These are phyloP conservation scores for Miniopterus natalensis DNA, from an alignment of 2,113 vertebrate genomes.

Conservation along the genomic window DNA sequence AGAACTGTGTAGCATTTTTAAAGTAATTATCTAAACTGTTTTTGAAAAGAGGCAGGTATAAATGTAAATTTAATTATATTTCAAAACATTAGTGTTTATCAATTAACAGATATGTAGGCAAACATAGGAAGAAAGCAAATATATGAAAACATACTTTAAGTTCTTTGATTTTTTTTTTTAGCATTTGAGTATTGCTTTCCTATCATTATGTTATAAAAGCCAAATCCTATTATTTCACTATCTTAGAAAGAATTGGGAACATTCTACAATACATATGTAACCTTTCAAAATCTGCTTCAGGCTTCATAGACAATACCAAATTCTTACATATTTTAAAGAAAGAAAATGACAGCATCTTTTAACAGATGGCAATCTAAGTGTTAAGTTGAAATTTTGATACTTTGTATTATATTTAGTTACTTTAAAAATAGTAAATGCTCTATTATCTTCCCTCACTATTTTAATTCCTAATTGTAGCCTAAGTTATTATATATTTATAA, in stretches of 20 bases:
- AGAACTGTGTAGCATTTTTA: background rate
- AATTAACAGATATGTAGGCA: slow-evolving; percentile 12
- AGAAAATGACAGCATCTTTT: slow-evolving; percentile 62
- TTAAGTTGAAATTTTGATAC: slow-evolving; percentile 58
- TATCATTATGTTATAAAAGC: slow-evolving; percentile 31
- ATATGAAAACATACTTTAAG: slow-evolving; percentile 35
- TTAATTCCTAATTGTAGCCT: background rate
- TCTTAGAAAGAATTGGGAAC: slow-evolving; percentile 50
- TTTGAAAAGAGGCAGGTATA: background rate
- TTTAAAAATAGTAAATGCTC: slow-evolving; percentile 61
- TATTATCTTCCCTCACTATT: slow-evolving; percentile 10
- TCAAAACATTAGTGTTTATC: slow-evolving; percentile 28
- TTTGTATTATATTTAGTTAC: slow-evolving; percentile 50
- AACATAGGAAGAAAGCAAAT: slow-evolving; percentile 57
- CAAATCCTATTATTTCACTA: slow-evolving; percentile 41
- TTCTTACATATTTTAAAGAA: slow-evolving; percentile 25
- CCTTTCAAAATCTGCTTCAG: slow-evolving; percentile 66
- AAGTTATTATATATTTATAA: background rate
- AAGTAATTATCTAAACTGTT: background rate
- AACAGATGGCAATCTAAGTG: slow-evolving; percentile 73
- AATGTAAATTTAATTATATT: background rate
- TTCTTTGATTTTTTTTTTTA: slow-evolving; percentile 2
- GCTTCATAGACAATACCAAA: slow-evolving; percentile 59
- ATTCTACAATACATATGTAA: slow-evolving; percentile 62
- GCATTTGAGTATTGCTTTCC: background rate